Percentiles rank a stretch among this genome's conserved stretches.
These are phyloP conservation scores for Gorsachius magnificus DNA, from an alignment of 2,797 vertebrate species.

Conservation along the genomic window DNA sequence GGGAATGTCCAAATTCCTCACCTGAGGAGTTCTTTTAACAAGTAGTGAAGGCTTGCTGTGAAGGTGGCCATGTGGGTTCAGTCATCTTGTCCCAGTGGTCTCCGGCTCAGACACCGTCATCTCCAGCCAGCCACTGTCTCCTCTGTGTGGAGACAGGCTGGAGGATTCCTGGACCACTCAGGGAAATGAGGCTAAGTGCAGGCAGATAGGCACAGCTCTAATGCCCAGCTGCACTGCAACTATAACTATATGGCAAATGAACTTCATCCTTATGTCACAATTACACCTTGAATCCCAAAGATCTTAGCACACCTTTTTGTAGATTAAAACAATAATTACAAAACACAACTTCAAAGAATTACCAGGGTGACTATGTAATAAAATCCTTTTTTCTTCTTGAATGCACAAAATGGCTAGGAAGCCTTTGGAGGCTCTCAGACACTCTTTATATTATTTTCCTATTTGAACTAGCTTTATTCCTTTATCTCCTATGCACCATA, in stretches of 20 bases:
- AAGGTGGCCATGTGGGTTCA: neutral
- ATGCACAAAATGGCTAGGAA: neutral
- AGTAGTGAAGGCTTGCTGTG: neutral
- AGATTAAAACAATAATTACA: neutral
- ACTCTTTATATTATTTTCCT: neutral
- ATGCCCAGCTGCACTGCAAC: neutral
- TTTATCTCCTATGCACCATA: neutral
- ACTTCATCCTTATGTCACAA: neutral
- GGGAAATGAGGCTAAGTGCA: fast-evolving
- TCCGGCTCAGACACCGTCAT: neutral
- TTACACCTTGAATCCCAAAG: neutral
- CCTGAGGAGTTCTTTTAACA: neutral
- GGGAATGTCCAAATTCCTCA: neutral
- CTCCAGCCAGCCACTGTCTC: neutral
- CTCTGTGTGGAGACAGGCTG: neutral
- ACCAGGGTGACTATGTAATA: neutral
- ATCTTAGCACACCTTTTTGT: neutral
- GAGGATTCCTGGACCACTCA: neutral
- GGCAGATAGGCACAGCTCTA: neutral
- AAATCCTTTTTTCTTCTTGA: neutral
- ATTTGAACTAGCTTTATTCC: neutral
- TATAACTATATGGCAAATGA: neutral
- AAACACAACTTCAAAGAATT: neutral
- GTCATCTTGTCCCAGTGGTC: neutral
- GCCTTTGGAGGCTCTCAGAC: neutral